A percentile compares a stretch with the other conserved stretches of the same genome.
phyloP scores from a whole-genome alignment of 2,888 invertebrate species.

The Caenorhabditis uteleia region DNA sequence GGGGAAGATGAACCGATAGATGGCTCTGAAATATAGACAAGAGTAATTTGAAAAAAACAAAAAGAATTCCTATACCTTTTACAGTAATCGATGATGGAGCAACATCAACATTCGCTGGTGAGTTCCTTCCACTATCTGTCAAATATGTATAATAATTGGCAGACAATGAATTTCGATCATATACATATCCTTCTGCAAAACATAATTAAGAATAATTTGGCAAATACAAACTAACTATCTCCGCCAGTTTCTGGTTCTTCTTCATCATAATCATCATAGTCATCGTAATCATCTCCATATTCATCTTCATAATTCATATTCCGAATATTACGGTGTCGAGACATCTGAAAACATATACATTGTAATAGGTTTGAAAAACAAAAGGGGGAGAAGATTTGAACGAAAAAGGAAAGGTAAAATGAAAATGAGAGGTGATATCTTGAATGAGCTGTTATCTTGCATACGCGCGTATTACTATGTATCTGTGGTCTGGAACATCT shows the following conservation, averaged over 20 bases:
- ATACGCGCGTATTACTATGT: too few species aligned
- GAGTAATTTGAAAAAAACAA: too few species aligned
- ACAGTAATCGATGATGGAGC: too few species aligned
- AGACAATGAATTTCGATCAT: slow-evolving; percentile 43
- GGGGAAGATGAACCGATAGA: background rate
- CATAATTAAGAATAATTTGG: slow-evolving; percentile 1
- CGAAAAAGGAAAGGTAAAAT: too few species aligned
- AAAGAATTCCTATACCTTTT: too few species aligned
- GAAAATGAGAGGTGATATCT: too few species aligned
- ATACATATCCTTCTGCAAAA: slow-evolving; percentile 45
- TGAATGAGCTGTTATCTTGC: too few species aligned
- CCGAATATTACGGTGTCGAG: slow-evolving; percentile 57
- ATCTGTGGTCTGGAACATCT: too few species aligned
- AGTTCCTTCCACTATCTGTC: slow-evolving; percentile 25
- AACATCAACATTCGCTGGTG: slow-evolving; percentile 8
- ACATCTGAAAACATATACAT: slow-evolving; percentile 41
- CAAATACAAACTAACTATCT: slow-evolving; percentile 24
- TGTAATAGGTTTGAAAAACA: too few species aligned
- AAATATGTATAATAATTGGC: slow-evolving; percentile 43
- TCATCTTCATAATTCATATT: slow-evolving; percentile 63
- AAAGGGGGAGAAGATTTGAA: too few species aligned
- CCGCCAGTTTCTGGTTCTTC: slow-evolving; percentile 39
- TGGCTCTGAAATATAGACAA: too few species aligned
- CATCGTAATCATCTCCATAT: slow-evolving; percentile 10
- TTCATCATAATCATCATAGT: slow-evolving; percentile 2